phyloP scores from a whole-genome alignment of 2,888 invertebrate genomes.

The Arrhopalites spinosus region DNA sequence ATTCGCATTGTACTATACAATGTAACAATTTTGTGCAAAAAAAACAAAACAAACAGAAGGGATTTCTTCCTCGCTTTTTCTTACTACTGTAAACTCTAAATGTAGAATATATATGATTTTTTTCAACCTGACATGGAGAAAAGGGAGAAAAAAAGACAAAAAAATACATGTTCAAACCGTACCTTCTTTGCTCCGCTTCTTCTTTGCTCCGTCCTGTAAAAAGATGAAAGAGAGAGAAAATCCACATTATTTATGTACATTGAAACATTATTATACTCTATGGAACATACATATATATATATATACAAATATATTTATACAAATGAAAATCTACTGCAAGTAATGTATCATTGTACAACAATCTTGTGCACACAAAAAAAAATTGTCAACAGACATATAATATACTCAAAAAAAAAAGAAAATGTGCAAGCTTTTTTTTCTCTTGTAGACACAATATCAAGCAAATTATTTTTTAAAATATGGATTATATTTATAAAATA shows the following conservation, averaged over 20 bases:
- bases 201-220: constrained; percentile 76
- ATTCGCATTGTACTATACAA: too few relatives aligned
- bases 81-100: neutral
- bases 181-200: constrained; percentile 91
- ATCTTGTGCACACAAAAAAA: too few relatives aligned
- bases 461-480: too few relatives aligned
- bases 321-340: constrained; percentile 2
- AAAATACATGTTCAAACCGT: constrained; percentile 60
- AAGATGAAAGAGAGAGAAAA: constrained; percentile 56
- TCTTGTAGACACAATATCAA: too few relatives aligned
- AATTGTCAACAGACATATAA: too few relatives aligned
- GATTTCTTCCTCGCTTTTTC: neutral
- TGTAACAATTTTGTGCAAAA: too few relatives aligned
- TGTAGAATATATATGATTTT: neutral
- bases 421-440: too few relatives aligned
- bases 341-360: constrained; percentile 7
- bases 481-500: too few relatives aligned
- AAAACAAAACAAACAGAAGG: neutral
- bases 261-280: neutral
- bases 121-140: neutral
- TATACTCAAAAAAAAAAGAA: too few relatives aligned
- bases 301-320: neutral
- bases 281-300: neutral
- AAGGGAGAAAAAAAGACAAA: constrained; percentile 2
- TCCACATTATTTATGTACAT: constrained; percentile 48